Percentiles rank a stretch among this genome's conserved stretches.
Evolutionary conservation across 1,140 invertebrate genomes (phyloP).

Genomic region (Drosophila oshimai): DNA sequence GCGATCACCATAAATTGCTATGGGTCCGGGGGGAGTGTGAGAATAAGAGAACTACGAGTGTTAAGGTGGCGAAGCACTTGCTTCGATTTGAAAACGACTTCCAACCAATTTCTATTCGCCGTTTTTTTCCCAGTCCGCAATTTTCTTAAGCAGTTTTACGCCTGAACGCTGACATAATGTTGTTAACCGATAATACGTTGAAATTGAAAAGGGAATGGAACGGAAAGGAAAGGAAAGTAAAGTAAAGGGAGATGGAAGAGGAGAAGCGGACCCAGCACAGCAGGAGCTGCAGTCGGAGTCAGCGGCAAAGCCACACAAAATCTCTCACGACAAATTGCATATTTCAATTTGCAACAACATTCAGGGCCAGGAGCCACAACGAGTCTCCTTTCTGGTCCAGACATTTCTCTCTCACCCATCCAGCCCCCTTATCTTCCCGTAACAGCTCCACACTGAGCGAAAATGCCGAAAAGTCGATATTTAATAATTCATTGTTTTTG

Average conservation of each 20-base stretch:
- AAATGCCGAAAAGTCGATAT: neutral
- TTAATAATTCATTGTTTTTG: no score
- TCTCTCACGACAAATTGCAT: slow-evolving; percentile 79
- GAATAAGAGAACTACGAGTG: slow-evolving; percentile 62
- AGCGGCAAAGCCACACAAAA: slow-evolving; percentile 62
- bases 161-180: slow-evolving; percentile 80
- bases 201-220: slow-evolving; percentile 67
- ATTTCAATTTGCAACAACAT: slow-evolving; percentile 80
- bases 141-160: slow-evolving; percentile 82
- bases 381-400: slow-evolving; percentile 44
- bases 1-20: slow-evolving; percentile 45
- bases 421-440: slow-evolving; percentile 15
- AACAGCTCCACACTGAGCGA: neutral
- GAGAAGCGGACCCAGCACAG: slow-evolving; percentile 1
- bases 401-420: slow-evolving; percentile 21
- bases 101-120: slow-evolving; percentile 36
- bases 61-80: slow-evolving; percentile 70
- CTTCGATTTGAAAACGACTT: slow-evolving; percentile 46
- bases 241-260: no score
- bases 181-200: slow-evolving; percentile 82
- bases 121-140: slow-evolving; percentile 41
- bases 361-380: slow-evolving; percentile 32
- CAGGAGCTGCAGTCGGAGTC: slow-evolving; percentile 16
- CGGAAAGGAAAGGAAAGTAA: neutral
- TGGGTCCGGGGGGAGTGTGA: slow-evolving; percentile 8